Conservation (phyloP, 2,888 invertebrate genomes). For the Melanargia galathea region DNA sequence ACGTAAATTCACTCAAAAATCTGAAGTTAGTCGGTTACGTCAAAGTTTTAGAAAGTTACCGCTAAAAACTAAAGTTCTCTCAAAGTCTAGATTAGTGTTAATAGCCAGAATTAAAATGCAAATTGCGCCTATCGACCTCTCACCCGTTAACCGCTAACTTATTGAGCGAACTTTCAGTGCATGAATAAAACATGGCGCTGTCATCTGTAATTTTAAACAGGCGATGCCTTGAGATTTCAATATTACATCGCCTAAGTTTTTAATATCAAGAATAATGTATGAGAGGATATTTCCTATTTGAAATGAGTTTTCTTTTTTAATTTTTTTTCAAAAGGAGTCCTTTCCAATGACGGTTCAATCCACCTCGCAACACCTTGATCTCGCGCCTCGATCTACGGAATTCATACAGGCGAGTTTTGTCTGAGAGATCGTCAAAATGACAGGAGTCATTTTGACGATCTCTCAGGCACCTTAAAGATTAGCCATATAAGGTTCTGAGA, state of each 20-base stretch:
- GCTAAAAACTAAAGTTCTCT: background rate
- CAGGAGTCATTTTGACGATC: too few species aligned
- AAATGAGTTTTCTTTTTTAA: slow-evolving; percentile 2
- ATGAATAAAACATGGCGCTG: slow-evolving; percentile 71
- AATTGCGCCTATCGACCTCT: slow-evolving; percentile 42
- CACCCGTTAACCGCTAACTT: slow-evolving; percentile 44
- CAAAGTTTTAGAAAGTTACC: too few species aligned
- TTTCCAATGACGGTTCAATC: too few species aligned
- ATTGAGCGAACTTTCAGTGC: slow-evolving; percentile 60
- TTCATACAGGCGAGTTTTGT: too few species aligned
- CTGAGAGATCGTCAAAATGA: too few species aligned
- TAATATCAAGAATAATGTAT: slow-evolving; percentile 19
- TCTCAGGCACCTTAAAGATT: too few species aligned
- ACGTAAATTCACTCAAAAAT: too few species aligned
- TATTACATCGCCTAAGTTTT: slow-evolving; percentile 36
- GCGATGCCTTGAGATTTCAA: slow-evolving; percentile 62
- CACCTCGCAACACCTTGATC: too few species aligned
- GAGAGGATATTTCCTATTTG: slow-evolving; percentile 6
- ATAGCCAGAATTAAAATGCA: slow-evolving; percentile 43
- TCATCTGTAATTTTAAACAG: slow-evolving; percentile 54
- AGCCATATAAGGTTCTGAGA: too few species aligned
- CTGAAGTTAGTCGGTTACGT: too few species aligned
- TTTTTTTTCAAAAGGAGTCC: background rate
- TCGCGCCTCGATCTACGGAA: too few species aligned
- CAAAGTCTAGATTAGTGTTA: slow-evolving; percentile 38